Conservation (phyloP, 2,113 vertebrate species). For the Eptesicus fuscus region DNA sequence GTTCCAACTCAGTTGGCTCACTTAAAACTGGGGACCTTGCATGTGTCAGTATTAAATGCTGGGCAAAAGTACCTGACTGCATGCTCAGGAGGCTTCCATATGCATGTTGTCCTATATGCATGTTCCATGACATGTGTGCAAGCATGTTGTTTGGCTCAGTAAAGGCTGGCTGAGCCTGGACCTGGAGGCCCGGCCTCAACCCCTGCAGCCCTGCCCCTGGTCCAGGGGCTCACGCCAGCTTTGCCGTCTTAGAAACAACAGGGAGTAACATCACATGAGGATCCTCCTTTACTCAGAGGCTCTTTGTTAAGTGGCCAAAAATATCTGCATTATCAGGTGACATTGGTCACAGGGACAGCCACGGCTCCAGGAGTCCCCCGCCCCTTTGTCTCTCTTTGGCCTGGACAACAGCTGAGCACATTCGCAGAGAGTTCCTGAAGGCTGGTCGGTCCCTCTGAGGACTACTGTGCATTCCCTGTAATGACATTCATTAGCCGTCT, state of each 20-base stretch:
- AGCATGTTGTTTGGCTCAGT: neutral
- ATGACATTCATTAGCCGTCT: conserved; percentile 67
- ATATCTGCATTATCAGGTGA: neutral
- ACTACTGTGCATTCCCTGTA: neutral
- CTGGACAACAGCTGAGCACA: neutral
- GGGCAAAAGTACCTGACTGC: neutral
- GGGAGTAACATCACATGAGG: fast-evolving
- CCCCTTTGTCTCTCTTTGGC: neutral
- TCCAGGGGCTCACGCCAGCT: neutral
- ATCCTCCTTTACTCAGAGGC: neutral
- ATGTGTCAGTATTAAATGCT: neutral
- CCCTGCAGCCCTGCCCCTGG: neutral
- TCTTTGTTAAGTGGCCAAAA: neutral
- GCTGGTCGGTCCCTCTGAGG: neutral
- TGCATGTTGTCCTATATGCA: neutral
- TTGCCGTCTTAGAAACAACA: neutral
- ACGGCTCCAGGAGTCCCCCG: neutral
- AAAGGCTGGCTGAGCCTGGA: neutral
- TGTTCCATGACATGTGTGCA: neutral
- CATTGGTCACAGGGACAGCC: fast-evolving
- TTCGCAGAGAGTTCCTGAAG: neutral
- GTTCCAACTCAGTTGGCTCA: neutral
- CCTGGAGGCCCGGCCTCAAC: neutral
- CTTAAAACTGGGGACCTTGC: neutral
- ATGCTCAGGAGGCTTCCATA: neutral